These are phyloP conservation scores for Sternotherus odoratus DNA, from an alignment of 2,797 vertebrate genomes.

Conservation along the genomic window DNA sequence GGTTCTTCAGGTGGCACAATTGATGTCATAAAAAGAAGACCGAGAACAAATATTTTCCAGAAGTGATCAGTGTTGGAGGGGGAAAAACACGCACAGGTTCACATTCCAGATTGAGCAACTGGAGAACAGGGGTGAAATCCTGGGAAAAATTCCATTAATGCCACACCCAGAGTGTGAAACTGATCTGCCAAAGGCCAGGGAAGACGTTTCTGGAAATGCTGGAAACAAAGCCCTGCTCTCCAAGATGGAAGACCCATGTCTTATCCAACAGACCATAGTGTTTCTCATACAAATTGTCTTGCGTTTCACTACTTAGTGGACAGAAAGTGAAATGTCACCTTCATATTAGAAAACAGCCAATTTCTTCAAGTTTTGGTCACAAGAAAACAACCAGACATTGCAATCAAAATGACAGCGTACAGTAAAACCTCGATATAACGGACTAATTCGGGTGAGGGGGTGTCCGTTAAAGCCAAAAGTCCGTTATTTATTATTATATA, in stretches of 20 bases:
- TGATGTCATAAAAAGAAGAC: constrained; percentile 32
- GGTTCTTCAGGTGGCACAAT: constrained; percentile 18
- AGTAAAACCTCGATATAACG: no score
- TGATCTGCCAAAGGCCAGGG: background rate
- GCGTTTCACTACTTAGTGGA: constrained; percentile 47
- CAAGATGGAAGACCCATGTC: constrained; percentile 43
- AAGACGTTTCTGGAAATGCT: constrained; percentile 31
- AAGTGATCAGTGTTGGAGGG: background rate
- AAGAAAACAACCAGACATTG: background rate
- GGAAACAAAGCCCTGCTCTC: constrained; percentile 44
- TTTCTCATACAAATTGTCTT: constrained; percentile 28
- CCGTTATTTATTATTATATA: no score
- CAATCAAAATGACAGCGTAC: constrained; percentile 14
- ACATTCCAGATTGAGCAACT: constrained; percentile 1
- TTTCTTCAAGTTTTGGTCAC: background rate
- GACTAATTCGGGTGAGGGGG: no score
- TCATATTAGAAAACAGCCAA: background rate
- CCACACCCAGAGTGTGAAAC: accelerated
- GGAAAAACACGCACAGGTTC: constrained; percentile 16
- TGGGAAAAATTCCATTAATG: background rate
- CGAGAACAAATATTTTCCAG: background rate
- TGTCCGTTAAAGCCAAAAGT: no score
- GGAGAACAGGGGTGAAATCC: constrained; percentile 23
- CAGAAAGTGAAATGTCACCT: constrained; percentile 40
- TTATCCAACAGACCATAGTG: constrained; percentile 43